phyloP scores from a whole-genome alignment of 2,797 vertebrate genomes.

The Pelobates cultripes region DNA sequence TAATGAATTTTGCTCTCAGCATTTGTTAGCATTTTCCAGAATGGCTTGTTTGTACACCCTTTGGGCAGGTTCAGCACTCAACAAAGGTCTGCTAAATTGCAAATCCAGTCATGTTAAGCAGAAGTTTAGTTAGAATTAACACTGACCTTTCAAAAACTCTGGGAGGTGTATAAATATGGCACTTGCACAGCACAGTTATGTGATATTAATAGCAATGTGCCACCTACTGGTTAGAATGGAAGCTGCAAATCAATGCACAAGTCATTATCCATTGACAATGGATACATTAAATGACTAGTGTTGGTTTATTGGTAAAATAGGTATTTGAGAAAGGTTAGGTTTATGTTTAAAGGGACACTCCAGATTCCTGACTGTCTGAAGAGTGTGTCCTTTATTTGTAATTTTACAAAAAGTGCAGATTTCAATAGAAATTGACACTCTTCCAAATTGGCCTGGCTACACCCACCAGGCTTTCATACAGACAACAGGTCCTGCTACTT shows the following conservation, averaged over 20 bases:
- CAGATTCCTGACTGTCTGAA: too few relatives aligned
- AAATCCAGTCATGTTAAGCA: constrained; percentile 48
- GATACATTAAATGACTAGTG: too few relatives aligned
- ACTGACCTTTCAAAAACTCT: constrained; percentile 46
- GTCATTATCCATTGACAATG: too few relatives aligned
- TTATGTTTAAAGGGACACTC: too few relatives aligned
- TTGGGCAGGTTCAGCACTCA: constrained; percentile 33
- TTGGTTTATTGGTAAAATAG: too few relatives aligned
- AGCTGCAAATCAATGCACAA: neutral
- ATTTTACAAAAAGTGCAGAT: too few relatives aligned
- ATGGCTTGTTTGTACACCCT: constrained; percentile 43
- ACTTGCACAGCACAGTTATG: constrained; percentile 8
- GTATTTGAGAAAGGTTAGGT: too few relatives aligned
- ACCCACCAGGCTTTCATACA: too few relatives aligned
- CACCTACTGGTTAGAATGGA: neutral
- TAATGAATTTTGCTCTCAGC: constrained; percentile 51
- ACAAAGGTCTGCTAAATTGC: constrained; percentile 52
- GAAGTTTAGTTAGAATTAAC: constrained; percentile 50
- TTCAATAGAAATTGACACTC: too few relatives aligned
- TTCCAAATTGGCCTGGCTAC: too few relatives aligned
- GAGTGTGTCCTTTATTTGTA: too few relatives aligned
- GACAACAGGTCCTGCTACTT: too few relatives aligned
- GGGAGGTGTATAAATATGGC: constrained; percentile 33
- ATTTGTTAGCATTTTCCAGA: constrained; percentile 46
- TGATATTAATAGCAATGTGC: constrained; percentile 1